These are phyloP conservation scores for Lasioglossum baleicum DNA, from an alignment of 1,140 invertebrate genomes.

Conservation along the genomic window DNA sequence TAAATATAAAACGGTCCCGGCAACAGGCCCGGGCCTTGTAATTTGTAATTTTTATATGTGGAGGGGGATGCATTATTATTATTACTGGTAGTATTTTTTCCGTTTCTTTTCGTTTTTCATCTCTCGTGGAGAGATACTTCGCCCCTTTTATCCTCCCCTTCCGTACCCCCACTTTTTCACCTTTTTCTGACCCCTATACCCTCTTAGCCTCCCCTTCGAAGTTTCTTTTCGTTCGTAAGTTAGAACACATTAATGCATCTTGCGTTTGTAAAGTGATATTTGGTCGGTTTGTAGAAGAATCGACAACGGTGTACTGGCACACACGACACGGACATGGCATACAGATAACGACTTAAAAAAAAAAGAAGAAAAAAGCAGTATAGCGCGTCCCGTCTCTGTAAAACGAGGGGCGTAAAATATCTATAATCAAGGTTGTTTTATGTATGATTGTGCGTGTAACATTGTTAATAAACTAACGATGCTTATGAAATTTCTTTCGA, in stretches of 20 bases:
- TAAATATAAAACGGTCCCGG: conserved; percentile 18
- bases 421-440: conserved; percentile 76
- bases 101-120: conserved; percentile 16
- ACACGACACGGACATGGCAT: conserved; percentile 72
- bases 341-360: conserved; percentile 75
- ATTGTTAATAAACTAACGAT: conserved; percentile 79
- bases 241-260: conserved; percentile 1
- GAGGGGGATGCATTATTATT: conserved; percentile 23
- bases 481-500: conserved; percentile 70
- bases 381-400: conserved; percentile 66
- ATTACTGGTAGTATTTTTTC: conserved; percentile 28
- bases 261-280: conserved; percentile 37
- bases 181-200: no score
- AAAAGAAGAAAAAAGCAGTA: conserved; percentile 52
- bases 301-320: conserved; percentile 36
- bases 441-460: conserved; percentile 79
- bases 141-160: neutral
- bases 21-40: neutral
- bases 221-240: conserved; percentile 33
- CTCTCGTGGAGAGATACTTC: neutral
- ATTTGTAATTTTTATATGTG: conserved; percentile 54
- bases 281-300: conserved; percentile 14
- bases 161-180: neutral
- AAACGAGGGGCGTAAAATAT: conserved; percentile 68
- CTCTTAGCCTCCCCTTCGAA: neutral